Evolutionary conservation across 2,888 invertebrate species (phyloP).

Genomic region (Priocnemis perturbator): DNA sequence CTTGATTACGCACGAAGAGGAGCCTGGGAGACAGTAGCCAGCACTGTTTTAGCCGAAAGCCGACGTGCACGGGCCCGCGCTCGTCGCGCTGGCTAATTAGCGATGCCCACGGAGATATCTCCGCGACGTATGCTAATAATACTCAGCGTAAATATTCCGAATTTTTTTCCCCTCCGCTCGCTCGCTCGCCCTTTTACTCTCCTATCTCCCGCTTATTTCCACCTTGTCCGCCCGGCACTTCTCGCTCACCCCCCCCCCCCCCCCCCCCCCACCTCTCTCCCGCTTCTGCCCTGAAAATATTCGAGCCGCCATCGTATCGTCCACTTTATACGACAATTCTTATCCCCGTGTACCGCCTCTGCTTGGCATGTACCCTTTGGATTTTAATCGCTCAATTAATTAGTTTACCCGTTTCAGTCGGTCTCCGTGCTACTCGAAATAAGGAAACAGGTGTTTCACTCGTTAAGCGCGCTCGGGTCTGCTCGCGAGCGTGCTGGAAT

Average conservation of each 20-base stretch:
- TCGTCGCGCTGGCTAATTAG: constrained; percentile 71
- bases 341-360: background rate
- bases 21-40: constrained; percentile 71
- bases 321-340: constrained; percentile 2
- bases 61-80: constrained; percentile 52
- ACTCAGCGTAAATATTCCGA: constrained; percentile 73
- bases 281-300: background rate
- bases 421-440: constrained; percentile 42
- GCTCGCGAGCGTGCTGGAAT: background rate
- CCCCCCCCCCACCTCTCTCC: background rate
- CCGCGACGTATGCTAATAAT: constrained; percentile 71
- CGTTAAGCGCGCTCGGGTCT: constrained; percentile 37
- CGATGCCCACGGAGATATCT: constrained; percentile 74
- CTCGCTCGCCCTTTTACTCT: background rate
- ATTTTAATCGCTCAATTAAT: constrained; percentile 58
- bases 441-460: constrained; percentile 35
- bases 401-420: constrained; percentile 37
- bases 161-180: constrained; percentile 54
- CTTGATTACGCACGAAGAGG: constrained; percentile 66
- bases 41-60: constrained; percentile 74
- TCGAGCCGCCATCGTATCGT: background rate
- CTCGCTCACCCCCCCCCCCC: background rate
- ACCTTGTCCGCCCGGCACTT: background rate
- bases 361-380: constrained; percentile 27
- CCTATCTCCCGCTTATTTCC: background rate